phyloP scores from a whole-genome alignment of 2,888 invertebrate species.

The Agonopterix heracliana region DNA sequence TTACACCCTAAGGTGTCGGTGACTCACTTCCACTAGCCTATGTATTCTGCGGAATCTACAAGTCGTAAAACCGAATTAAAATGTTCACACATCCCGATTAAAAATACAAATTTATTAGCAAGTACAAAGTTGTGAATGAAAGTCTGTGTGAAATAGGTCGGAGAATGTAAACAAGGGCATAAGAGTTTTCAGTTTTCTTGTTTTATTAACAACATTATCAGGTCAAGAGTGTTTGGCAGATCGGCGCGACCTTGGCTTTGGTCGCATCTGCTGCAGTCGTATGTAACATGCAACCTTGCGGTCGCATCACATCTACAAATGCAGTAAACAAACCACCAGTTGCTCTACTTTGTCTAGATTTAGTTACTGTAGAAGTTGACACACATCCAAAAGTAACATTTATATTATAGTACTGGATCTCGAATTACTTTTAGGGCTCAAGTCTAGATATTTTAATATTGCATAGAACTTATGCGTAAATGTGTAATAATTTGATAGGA shows the following conservation, averaged over 20 bases:
- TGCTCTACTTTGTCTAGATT: not conserved
- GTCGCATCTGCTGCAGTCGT: conserved; percentile 10
- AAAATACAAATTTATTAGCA: conserved; percentile 28
- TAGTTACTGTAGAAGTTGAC: too few relatives aligned
- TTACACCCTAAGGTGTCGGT: conserved; percentile 35
- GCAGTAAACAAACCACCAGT: conserved; percentile 7
- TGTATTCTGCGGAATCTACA: conserved; percentile 12
- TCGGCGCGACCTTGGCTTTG: conserved; percentile 19
- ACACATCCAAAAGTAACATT: too few relatives aligned
- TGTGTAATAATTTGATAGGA: too few relatives aligned
- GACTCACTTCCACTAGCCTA: conserved; percentile 22
- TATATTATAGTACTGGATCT: too few relatives aligned
- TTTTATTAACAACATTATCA: conserved; percentile 23
- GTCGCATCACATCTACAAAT: not conserved
- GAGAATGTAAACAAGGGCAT: conserved; percentile 30
- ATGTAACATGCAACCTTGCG: conserved; percentile 1
- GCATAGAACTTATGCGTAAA: too few relatives aligned
- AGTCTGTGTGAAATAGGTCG: conserved; percentile 27
- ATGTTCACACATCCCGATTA: conserved; percentile 16
- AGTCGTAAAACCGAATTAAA: conserved; percentile 22
- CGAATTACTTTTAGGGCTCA: too few relatives aligned
- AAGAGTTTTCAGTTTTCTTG: conserved; percentile 9
- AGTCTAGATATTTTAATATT: too few relatives aligned
- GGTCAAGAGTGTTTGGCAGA: conserved; percentile 47
- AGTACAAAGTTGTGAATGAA: conserved; percentile 41